Conservation (phyloP, 2,888 invertebrate species). For the Latrodectus elegans region DNA sequence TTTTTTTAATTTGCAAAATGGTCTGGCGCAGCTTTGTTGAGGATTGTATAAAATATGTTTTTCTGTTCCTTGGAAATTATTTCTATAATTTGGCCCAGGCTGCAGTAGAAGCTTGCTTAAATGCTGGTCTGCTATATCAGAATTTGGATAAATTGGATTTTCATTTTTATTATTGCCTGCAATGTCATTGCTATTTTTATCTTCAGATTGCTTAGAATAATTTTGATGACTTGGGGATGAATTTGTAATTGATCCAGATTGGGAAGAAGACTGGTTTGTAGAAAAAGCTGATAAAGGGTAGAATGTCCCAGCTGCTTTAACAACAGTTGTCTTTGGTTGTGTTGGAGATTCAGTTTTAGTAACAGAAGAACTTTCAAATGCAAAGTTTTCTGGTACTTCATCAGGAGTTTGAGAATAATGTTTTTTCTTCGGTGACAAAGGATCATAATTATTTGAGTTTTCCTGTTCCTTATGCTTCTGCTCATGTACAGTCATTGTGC, state of each 20-base stretch:
- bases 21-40: conserved; percentile 82
- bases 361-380: conserved; percentile 54
- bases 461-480: conserved; percentile 79
- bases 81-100: conserved; percentile 59
- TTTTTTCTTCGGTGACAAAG: conserved; percentile 65
- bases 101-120: conserved; percentile 68
- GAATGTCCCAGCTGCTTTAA: conserved; percentile 94
- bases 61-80: conserved; percentile 68
- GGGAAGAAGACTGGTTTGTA: conserved; percentile 55
- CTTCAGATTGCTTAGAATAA: conserved; percentile 50
- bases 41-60: conserved; percentile 79
- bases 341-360: conserved; percentile 60
- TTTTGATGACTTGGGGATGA: conserved; percentile 40
- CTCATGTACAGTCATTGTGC: conserved; percentile 84
- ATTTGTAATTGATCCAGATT: conserved; percentile 28
- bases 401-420: conserved; percentile 44
- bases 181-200: conserved; percentile 57
- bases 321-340: conserved; percentile 77
- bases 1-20: conserved; percentile 86
- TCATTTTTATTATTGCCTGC: conserved; percentile 44
- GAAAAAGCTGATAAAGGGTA: conserved; percentile 84
- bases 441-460: conserved; percentile 28
- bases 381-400: conserved; percentile 50
- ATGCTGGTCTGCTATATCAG: conserved; percentile 54
- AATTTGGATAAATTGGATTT: conserved; percentile 32